phyloP scores from a whole-genome alignment of 1,140 invertebrate species.

The Gonioctena quinquepunctata region DNA sequence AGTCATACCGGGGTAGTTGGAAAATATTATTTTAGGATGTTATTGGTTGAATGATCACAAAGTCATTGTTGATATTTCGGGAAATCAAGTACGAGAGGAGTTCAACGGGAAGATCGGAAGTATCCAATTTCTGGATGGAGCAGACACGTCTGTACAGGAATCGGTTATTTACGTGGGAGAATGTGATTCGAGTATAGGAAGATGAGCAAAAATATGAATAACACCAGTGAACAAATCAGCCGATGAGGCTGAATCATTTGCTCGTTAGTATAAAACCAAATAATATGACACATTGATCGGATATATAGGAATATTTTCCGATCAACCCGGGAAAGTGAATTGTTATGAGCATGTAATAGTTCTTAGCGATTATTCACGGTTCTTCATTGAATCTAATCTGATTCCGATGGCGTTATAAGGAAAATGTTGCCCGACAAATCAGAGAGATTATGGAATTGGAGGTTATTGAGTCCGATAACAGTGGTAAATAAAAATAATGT shows the following conservation, averaged over 20 bases:
- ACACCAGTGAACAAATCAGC: not conserved
- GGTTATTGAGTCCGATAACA: conserved; percentile 6
- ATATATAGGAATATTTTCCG: conserved; percentile 16
- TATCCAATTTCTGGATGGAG: not conserved
- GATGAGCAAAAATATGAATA: not conserved
- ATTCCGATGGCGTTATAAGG: conserved; percentile 40
- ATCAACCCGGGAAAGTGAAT: conserved; percentile 24
- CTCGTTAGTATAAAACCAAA: not conserved
- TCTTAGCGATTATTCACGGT: conserved; percentile 26
- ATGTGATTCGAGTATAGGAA: not conserved
- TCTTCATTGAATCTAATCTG: conserved; percentile 38
- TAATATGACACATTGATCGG: not conserved
- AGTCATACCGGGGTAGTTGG: conserved; percentile 30
- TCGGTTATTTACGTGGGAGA: not conserved
- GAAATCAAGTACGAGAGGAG: not conserved
- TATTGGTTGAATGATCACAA: conserved; percentile 36
- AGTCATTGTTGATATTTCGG: conserved; percentile 16
- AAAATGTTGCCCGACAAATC: conserved; percentile 28
- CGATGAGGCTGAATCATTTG: not conserved
- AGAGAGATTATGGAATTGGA: conserved; percentile 31
- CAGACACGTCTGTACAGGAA: not conserved
- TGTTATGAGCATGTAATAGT: conserved; percentile 41
- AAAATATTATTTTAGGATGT: conserved; percentile 35
- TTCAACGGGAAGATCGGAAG: not conserved
- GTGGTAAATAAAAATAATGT: not conserved